Percentiles rank a stretch among this genome's conserved stretches.
phyloP scores from a whole-genome alignment of 2,797 vertebrate species.

The Notolepis coatsorum region DNA sequence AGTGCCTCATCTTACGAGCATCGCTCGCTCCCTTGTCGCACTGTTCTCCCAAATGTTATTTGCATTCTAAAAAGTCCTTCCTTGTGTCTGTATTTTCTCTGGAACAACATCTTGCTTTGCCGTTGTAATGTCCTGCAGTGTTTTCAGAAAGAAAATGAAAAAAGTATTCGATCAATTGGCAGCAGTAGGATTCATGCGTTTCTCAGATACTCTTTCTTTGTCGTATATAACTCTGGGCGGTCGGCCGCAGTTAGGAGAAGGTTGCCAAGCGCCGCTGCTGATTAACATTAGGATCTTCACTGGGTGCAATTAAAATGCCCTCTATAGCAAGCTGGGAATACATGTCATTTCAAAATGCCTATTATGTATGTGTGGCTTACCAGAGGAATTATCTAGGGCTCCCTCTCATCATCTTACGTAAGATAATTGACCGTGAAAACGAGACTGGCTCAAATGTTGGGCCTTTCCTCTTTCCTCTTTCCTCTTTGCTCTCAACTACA shows the following conservation, averaged over 20 bases:
- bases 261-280: slow-evolving; percentile 7
- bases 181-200: not conserved
- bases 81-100: not conserved
- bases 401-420: no score
- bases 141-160: not conserved
- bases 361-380: no score
- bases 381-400: no score
- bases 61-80: slow-evolving; percentile 3
- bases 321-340: slow-evolving; percentile 6
- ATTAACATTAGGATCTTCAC: slow-evolving; percentile 5
- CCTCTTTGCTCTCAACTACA: no score
- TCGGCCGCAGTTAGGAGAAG: not conserved
- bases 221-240: not conserved
- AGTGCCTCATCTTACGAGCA: not conserved
- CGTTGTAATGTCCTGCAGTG: not conserved
- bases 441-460: no score
- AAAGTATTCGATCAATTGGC: slow-evolving; percentile 1
- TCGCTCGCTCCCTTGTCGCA: not conserved
- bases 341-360: not conserved
- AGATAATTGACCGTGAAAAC: no score
- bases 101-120: not conserved
- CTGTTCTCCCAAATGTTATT: not conserved
- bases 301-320: not conserved
- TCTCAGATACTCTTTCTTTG: not conserved
- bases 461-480: no score